Base-by-base conservation (phyloP, 2,888 invertebrate genomes). In the Tipula confusa region DNA sequence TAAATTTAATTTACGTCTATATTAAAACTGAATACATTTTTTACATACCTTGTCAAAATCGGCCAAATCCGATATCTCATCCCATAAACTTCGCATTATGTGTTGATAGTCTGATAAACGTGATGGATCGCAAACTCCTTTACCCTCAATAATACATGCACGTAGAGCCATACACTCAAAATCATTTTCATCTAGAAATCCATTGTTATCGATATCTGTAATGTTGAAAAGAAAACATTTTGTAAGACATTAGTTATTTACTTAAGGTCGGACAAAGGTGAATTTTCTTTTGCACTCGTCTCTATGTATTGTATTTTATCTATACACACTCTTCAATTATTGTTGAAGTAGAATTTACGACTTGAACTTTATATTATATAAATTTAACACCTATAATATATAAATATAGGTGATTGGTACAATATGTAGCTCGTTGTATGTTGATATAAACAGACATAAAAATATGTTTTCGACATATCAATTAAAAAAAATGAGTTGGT, bases 41-140 rank as follows among this genome's bases (percentile, higher is more conserved):
- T n/a, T n/a, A n/a, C n/a, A 11, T 87, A 94, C 96, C 93, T 95
- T 96, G 89, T 96, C 95, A 89, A 95, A 95, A 91, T 96, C 96
- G 38, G 96, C 96, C 85, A 96, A 90, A 87, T 95, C 94, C 0
- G 96, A 93, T 86, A 96, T 95, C 91, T 96, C 96, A 87, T 95
- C 95, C 96, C 96, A 96, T 28, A 96, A 91, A 86, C 95, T 94
- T 83, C 93, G 90, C 96, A 96, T 96, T 85, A 96, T 92, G 88
- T 95, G 95, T 88, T 95, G 93, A 90, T 95, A 95, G 88, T 95
- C 95, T 87, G 94, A 93, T 84, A 95, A 91, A 28, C 93, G 92
- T 2, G 91, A 91, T 83, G 92, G 89, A 87, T 93, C 94, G 89
- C 95, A 95, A 87, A 95, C 94, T 29, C 96, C 96, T 87, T 95